phyloP scores from a whole-genome alignment of 2,888 invertebrate species.

The Latheticus oryzae region DNA sequence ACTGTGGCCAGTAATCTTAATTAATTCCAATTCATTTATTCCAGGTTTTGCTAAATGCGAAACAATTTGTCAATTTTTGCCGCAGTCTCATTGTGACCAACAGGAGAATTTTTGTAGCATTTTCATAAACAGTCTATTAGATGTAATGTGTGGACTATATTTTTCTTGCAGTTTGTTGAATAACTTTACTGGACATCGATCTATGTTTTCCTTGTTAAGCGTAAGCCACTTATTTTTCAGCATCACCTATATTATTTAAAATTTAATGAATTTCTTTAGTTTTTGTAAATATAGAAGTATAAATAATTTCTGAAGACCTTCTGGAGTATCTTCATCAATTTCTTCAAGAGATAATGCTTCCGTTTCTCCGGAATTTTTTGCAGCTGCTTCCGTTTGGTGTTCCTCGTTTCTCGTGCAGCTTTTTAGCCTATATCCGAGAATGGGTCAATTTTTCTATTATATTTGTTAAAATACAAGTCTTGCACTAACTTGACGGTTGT shows the following conservation, averaged over 20 bases:
- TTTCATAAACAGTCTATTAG: constrained; percentile 10
- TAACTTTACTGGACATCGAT: constrained; percentile 9
- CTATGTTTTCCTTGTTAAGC: constrained; percentile 8
- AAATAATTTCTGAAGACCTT: constrained; percentile 12
- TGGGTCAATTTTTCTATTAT: constrained; percentile 16
- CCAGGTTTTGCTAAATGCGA: constrained; percentile 29
- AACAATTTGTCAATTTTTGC: constrained; percentile 9
- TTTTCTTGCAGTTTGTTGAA: constrained; percentile 8
- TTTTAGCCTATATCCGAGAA: constrained; percentile 4
- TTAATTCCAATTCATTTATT: constrained; percentile 24
- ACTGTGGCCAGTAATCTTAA: constrained; percentile 35
- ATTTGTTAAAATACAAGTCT: constrained; percentile 7
- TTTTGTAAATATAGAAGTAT: constrained; percentile 8
- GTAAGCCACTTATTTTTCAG: constrained; percentile 6
- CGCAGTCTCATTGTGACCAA: constrained; percentile 6
- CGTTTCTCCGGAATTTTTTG: constrained; percentile 8
- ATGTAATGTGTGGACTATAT: constrained; percentile 7
- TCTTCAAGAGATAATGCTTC: constrained; percentile 10
- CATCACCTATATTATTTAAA: constrained; percentile 3
- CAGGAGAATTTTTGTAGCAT: constrained; percentile 7
- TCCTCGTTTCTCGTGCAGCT: constrained; percentile 14
- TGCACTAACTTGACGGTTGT: constrained; percentile 8
- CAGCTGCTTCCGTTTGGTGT: constrained; percentile 12
- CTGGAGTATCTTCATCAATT: constrained; percentile 10
- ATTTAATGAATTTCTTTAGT: constrained; percentile 9